Conservation (phyloP, 2,113 vertebrate genomes). For the Pituophis catenifer region DNA sequence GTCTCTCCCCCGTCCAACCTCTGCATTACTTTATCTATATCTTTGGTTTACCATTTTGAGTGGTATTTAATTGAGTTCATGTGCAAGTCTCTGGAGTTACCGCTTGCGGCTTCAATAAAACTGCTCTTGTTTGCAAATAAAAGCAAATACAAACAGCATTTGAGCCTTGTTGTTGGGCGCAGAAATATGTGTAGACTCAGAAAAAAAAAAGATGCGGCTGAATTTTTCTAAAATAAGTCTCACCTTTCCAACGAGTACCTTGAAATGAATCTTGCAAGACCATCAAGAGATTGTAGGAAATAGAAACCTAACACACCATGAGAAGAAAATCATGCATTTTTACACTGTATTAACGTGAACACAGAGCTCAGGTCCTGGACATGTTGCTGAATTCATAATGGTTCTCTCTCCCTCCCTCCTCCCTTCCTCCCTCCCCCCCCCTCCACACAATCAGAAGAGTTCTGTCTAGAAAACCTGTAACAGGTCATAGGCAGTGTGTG, state of each 20-base stretch:
- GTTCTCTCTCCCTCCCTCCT: not conserved
- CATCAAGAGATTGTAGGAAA: conserved; percentile 57
- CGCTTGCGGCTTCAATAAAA: not conserved
- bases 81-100: conserved; percentile 6
- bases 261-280: conserved; percentile 46
- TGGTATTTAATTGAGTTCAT: conserved; percentile 17
- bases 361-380: not conserved
- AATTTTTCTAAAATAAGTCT: conserved; percentile 19
- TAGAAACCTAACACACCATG: conserved; percentile 20
- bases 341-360: conserved; percentile 32
- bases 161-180: not conserved
- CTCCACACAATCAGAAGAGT: conserved; percentile 67
- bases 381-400: conserved; percentile 38
- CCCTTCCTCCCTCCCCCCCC: no score
- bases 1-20: not conserved
- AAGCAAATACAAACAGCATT: conserved; percentile 19
- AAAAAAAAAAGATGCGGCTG: accelerated
- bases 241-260: conserved; percentile 40
- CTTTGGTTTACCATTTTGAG: not conserved
- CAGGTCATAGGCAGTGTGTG: not conserved
- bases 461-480: conserved; percentile 67
- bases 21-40: not conserved
- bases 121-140: not conserved
- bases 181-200: not conserved
- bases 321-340: conserved; percentile 67